A percentile compares a stretch with the other conserved stretches of the same genome.
phyloP scores from a whole-genome alignment of 2,888 invertebrate genomes.

The Drosophila niveifrons region DNA sequence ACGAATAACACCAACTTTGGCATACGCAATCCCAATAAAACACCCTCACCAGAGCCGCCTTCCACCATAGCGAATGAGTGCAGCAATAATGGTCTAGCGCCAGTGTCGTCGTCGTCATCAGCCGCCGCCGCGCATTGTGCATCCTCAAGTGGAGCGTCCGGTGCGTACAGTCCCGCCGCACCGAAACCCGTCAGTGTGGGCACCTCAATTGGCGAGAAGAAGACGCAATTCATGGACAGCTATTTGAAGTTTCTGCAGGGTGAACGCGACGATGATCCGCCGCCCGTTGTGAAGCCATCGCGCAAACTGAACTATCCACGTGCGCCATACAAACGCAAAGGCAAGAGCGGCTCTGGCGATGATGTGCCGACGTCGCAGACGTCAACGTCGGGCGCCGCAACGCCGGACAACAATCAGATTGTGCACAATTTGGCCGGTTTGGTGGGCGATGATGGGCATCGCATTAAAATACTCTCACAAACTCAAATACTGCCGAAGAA shows the following conservation, averaged over 20 bases:
- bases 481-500: slow-evolving; percentile 85
- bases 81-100: slow-evolving; percentile 56
- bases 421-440: slow-evolving; percentile 58
- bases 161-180: slow-evolving; percentile 67
- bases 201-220: slow-evolving; percentile 83
- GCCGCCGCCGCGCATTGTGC: slow-evolving; percentile 34
- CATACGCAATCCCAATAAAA: slow-evolving; percentile 82
- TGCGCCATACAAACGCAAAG: slow-evolving; percentile 72
- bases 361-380: slow-evolving; percentile 66
- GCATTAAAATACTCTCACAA: slow-evolving; percentile 84
- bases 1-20: slow-evolving; percentile 82
- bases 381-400: slow-evolving; percentile 24
- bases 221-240: slow-evolving; percentile 93
- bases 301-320: slow-evolving; percentile 83
- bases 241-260: slow-evolving; percentile 92
- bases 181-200: slow-evolving; percentile 82
- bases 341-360: slow-evolving; percentile 62
- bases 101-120: slow-evolving; percentile 32
- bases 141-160: slow-evolving; percentile 29
- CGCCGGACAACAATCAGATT: slow-evolving; percentile 50
- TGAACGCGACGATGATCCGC: slow-evolving; percentile 92
- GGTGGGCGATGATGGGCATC: slow-evolving; percentile 83
- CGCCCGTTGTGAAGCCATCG: slow-evolving; percentile 87
- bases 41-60: slow-evolving; percentile 87
- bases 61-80: slow-evolving; percentile 52